Evolutionary conservation across 2,888 invertebrate genomes (phyloP), one percentile per base, ranked within the genome.

Genomic region (Drosophila kuntzei): DNA sequence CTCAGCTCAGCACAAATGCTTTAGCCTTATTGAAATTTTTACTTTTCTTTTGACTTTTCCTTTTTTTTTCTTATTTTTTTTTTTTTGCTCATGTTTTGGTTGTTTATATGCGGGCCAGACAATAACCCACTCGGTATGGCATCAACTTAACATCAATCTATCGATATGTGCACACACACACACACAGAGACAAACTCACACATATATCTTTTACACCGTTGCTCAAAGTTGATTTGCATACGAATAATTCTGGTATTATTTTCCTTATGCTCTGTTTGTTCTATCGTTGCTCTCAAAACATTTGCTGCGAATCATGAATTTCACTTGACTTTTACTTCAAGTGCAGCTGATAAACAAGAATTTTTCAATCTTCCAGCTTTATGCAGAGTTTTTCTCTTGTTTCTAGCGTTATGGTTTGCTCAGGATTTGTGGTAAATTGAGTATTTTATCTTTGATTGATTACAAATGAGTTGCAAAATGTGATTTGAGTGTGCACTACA

Each of bases 101-200:
- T 76, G 76, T 79, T 76, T 75, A 72, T 79, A 86, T 84, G 86
- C 80, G 83, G 80, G 83, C 80, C 86, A 83, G 88, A 88, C 86
- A 88, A 82, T 83, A 83, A 88, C 83, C 88, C 88, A 71, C 88
- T 85, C 85, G 60, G 80, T 62, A 69, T 70, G 64, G 70, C 87
- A 84, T 88, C 89, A 83, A 87, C 87, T 83, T 86, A 86, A 86
- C 80, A 83, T 83, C 86, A 88, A 84, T 84, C 83, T 83, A 77
- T 82, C 50, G 85, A 81, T 70, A 67, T 66, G 53, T 50, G 47
- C 44, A 14, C 49, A 54, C 27, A 39, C 32, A 44, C 41, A 46
- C 46, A 34, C 27, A 25, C 12, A 51, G 16, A 27, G 12, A 49
- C 37, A 50, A 25, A 36, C 36, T 39, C 46, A 41, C 58, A 62